phyloP scores from a whole-genome alignment of 2,113 vertebrate genomes.

The Mastomys natalensis region DNA sequence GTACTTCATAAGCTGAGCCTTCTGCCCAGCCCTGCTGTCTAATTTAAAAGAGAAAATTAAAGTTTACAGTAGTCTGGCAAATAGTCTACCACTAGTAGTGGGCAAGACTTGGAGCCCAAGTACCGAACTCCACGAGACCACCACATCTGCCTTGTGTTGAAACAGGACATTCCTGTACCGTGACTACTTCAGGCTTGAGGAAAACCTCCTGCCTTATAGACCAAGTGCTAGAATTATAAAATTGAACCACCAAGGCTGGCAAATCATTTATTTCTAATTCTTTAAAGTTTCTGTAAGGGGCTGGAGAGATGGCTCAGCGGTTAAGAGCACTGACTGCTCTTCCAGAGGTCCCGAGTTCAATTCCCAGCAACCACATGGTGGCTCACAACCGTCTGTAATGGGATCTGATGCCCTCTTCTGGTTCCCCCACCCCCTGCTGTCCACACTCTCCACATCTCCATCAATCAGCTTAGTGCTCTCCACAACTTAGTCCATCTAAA shows the following conservation, averaged over 20 bases:
- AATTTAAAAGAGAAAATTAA: background rate
- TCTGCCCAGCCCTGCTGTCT: background rate
- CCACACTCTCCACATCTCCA: background rate
- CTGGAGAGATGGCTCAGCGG: too few species aligned
- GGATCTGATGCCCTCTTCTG: too few species aligned
- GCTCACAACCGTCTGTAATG: too few species aligned
- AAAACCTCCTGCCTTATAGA: background rate
- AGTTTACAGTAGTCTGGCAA: background rate
- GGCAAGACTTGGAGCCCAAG: background rate
- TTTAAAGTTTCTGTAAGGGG: background rate
- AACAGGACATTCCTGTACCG: background rate
- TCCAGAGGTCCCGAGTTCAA: too few species aligned
- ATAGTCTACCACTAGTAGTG: background rate
- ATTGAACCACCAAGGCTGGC: background rate
- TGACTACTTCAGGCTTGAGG: background rate
- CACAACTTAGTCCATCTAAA: background rate
- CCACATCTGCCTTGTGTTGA: background rate
- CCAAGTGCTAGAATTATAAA: background rate
- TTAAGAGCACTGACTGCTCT: too few species aligned
- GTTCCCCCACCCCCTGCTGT: too few species aligned
- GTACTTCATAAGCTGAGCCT: background rate
- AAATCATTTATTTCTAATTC: background rate
- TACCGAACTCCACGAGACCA: background rate
- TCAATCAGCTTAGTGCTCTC: background rate
- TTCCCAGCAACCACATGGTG: too few species aligned